Percentiles rank a stretch among this genome's conserved stretches.
phyloP scores from a whole-genome alignment of 1,140 invertebrate species.

The Anastrepha ludens region DNA sequence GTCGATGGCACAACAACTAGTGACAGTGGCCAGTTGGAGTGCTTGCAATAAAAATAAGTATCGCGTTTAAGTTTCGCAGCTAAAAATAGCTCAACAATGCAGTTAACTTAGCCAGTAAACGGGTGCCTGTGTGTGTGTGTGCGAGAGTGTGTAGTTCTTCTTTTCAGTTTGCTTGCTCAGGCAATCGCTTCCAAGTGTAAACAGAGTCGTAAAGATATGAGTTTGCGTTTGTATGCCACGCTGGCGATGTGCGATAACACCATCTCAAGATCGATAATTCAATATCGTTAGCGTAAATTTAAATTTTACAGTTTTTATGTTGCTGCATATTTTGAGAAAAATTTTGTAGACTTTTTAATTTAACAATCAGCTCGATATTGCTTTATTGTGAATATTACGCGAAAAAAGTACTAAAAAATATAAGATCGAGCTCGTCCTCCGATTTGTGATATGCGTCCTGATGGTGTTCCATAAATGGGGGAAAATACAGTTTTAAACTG shows the following conservation, averaged over 20 bases:
- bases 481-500: no score
- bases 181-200: slow-evolving; percentile 44
- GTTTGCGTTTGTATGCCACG: not conserved
- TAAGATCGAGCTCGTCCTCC: no score
- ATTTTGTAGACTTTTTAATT: no score
- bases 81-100: slow-evolving; percentile 47
- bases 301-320: no score
- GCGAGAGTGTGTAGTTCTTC: not conserved
- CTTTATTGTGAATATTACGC: no score
- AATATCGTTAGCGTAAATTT: no score
- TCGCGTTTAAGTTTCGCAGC: slow-evolving; percentile 15
- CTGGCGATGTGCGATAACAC: slow-evolving; percentile 21
- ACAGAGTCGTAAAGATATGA: slow-evolving; percentile 46
- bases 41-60: slow-evolving; percentile 30
- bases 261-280: no score
- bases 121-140: not conserved
- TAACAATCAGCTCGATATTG: no score
- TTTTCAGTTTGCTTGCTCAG: slow-evolving; percentile 33
- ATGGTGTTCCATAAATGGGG: no score
- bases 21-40: not conserved
- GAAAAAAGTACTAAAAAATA: no score
- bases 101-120: not conserved
- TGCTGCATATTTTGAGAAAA: no score
- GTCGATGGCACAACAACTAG: not conserved
- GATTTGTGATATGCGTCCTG: no score